Conservation (phyloP, 2,113 vertebrate genomes). For the Leptosomus discolor region DNA sequence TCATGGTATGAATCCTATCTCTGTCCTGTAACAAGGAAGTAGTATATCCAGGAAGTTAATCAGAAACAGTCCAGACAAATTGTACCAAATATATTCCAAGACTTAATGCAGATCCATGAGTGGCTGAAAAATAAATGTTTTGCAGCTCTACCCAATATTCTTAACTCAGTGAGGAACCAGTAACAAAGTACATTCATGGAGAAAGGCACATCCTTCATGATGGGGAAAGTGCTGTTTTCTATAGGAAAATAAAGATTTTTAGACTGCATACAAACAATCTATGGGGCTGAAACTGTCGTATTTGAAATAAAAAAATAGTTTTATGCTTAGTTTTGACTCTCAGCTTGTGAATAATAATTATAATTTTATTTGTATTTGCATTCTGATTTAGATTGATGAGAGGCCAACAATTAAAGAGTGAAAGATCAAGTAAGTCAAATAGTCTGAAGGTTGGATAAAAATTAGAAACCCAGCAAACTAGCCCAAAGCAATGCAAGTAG, state of each 20-base stretch:
- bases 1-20: not conserved
- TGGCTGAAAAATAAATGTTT: not conserved
- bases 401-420: not conserved
- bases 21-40: not conserved
- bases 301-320: not conserved
- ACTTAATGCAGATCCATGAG: not conserved
- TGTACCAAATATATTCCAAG: not conserved
- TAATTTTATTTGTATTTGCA: not conserved
- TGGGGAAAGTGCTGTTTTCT: not conserved
- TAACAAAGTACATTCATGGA: not conserved
- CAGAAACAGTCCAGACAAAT: not conserved
- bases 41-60: not conserved
- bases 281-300: not conserved
- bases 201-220: not conserved
- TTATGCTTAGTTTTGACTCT: not conserved
- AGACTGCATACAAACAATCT: not conserved
- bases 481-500: not conserved
- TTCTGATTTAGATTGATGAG: not conserved
- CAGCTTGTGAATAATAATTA: not conserved
- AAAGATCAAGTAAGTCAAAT: not conserved
- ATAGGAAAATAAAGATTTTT: not conserved
- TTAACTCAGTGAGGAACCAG: not conserved
- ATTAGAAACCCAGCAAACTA: not conserved
- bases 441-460: not conserved
- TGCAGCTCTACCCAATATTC: not conserved